Evolutionary conservation across 2,797 vertebrate genomes (phyloP), one percentile per base, ranked within the genome.

Genomic region (Acipenser oxyrinchus): DNA sequence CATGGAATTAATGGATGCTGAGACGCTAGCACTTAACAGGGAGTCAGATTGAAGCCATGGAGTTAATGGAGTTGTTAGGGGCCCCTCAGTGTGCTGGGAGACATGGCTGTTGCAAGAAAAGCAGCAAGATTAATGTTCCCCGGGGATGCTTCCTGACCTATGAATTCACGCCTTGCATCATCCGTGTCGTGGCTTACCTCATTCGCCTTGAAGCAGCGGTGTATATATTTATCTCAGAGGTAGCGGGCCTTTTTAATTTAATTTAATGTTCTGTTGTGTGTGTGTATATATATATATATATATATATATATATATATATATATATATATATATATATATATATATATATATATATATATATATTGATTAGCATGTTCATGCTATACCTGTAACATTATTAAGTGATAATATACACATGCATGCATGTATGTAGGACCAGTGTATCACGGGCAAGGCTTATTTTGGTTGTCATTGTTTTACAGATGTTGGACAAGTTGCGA

Each of bases 401-500:
- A 18, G 15, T 18, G 15, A 18, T 18, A 18, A 18, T 18, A 18
- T 18, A 18, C 15, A 18, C 15, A 18, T 57, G 71, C 53, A 13
- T 52, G 0, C 10, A 2, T 65, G 8, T 65, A 9, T 75, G 12
- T 57, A 71, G 71, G 63, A 15, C 5, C 18, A 67, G 10, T n/a
- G 4, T 18, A 18, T 18, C 15, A 18, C 15, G 15, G 15, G 15
- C 15, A 37, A 37, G 23, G 23, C 3, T 37, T 37, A 37, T 37
- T 37, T 37, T 37, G 23, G 23, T 37, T 37, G 23, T 6, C 3
- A 4, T 62, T 62, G 10, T 7, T 60, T 79, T 84, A 68, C 76
- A 99, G 96, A 90, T 97, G 89, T 72, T 99, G 84, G 94, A 97
- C 73, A 98, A 97, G 76, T 79, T 99, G 69, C 90, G 86, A 74